Evolutionary conservation across 2,888 invertebrate genomes (phyloP), one percentile per base, ranked within the genome.

Genomic region (Drosophila paramelanica): DNA sequence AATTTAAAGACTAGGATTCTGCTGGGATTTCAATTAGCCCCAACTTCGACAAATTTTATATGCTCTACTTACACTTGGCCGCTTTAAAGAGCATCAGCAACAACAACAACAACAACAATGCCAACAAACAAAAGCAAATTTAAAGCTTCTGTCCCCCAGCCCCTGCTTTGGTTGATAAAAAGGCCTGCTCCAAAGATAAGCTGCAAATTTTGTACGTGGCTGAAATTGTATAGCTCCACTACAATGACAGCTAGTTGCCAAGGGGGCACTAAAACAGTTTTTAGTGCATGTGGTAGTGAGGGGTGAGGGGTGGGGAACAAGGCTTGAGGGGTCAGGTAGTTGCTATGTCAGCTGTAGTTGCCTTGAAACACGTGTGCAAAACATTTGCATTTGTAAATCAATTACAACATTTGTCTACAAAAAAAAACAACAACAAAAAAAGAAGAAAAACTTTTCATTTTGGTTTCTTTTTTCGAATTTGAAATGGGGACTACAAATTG

Each of bases 321-420:
- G 31, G n/a, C 27, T 27, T 6, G 7, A 27, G 27, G 36, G 36
- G 13, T 36, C 36, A 36, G 36, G 5, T 36, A 13, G 36, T 36
- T 36, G 36, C 13, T 1, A 0, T 1, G 27, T 27, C 14, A 46
- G 65, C 14, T 39, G 65, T 20, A n/a, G 47, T 50, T 27, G 50
- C 51, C 33, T 52, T 31, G 33, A 8, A 39, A 50, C 45, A 68
- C 57, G 41, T 65, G 51, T 57, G 73, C 25, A 20, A n/a, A 47
- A 57, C 42, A 79, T 70, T 75, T 67, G 60, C 79, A 77, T 79
- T 79, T 57, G 58, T 64, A 79, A 79, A 77, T 79, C 76, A 79
- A 79, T 75, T 79, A 75, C 57, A 75, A 62, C 51, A 65, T 56
- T 64, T 64, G 52, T 57, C 52, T 52, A 56, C 17, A 17, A 58